Evolutionary conservation across 2,797 vertebrate species (phyloP), one percentile per base, ranked within the genome.

Genomic region (Alcedo quadribrachys): DNA sequence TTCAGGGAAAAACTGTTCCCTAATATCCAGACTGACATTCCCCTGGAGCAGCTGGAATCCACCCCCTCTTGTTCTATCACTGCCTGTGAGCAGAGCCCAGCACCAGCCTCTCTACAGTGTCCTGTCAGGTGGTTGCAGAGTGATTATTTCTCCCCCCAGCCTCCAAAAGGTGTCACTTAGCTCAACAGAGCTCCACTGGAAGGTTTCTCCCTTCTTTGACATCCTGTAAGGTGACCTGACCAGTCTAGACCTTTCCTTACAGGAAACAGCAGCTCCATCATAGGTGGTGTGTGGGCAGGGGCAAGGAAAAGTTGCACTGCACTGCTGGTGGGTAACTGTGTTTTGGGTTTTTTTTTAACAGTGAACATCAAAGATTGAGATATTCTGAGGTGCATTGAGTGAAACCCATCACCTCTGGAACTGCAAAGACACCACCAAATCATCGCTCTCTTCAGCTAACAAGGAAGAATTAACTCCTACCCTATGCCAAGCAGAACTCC

Each of bases 251-350:
- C 27, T 73, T 57, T 48, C 32, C 43, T 35, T 15, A 1, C 13
- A 37, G n/a, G 40, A 66, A 45, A 37, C 0, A 37, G 21, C 1
- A 4, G 13, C 45, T 33, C 54, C 22, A 30, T 42, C 25, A 4
- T 2, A 28, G 61, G 19, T 33, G 32, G 8, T 2, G 12, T 30
- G 16, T 42, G 27, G 16, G 30, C 5, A 10, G 0, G 21, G 27
- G 24, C 25, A 20, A 20, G 42, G 51, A 53, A 17, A 27, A 73
- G 8, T 60, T 67, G 25, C 13, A 1, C 12, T 18, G 1, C 13
- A 5, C 2, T 4, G 1, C 37, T 40, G 30, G 9, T 3, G 4
- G 22, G 5, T 25, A 63, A 5, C 0, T 62, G 76, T 30, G 27
- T 50, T 65, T 71, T 40, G 37, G 33, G 37, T 2, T 24, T 27